A percentile compares a stretch with the other conserved stretches of the same genome.
phyloP scores from a whole-genome alignment of 2,888 invertebrate genomes.

The Torymus texanus region DNA sequence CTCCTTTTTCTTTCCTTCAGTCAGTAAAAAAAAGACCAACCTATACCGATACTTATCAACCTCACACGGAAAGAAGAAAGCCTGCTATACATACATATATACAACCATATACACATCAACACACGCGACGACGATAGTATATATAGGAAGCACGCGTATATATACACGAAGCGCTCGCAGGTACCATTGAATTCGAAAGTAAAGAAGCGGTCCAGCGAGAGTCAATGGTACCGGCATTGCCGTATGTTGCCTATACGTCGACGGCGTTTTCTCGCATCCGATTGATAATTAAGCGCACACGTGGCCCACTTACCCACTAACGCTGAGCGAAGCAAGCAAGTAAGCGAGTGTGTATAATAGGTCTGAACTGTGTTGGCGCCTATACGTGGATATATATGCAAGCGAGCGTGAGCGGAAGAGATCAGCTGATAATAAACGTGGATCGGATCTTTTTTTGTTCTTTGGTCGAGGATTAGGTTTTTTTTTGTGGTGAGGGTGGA shows the following conservation, averaged over 20 bases:
- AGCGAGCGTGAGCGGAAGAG: no score
- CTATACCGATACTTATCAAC: conserved; percentile 6
- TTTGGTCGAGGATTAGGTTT: no score
- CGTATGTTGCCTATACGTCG: no score
- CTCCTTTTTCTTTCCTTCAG: no score
- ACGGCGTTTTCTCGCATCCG: conserved; percentile 53
- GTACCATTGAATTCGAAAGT: conserved; percentile 54
- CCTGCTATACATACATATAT: no score
- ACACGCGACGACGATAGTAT: not conserved
- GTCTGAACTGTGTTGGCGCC: no score
- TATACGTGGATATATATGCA: no score
- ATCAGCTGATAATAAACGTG: no score
- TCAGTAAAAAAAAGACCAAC: not conserved
- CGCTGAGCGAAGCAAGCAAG: conserved; percentile 59
- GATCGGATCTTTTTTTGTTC: no score
- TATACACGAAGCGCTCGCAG: not conserved
- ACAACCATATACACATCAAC: no score
- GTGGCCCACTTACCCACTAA: conserved; percentile 74
- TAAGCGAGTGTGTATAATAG: not conserved
- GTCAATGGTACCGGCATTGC: conserved; percentile 34
- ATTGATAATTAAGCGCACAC: conserved; percentile 67
- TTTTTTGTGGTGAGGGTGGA: no score
- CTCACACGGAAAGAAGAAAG: not conserved
- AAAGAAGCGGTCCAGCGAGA: conserved; percentile 50
- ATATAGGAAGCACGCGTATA: not conserved